A percentile compares a stretch with the other conserved stretches of the same genome.
These are phyloP conservation scores for Hermaeophaga mercurialis DNA, from an alignment of 2,888 invertebrate species.

Conservation along the genomic window DNA sequence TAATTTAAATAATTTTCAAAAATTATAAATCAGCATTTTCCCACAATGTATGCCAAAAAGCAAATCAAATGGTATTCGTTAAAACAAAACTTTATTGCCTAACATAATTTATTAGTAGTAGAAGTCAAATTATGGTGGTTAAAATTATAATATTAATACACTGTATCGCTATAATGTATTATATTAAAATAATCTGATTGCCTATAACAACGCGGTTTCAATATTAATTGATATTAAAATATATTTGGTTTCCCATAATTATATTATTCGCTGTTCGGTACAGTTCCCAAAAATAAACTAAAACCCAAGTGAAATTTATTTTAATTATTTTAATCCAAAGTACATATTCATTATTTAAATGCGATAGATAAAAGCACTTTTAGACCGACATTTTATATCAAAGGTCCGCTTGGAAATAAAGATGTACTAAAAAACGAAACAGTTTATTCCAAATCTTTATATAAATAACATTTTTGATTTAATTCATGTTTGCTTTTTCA, in stretches of 20 bases:
- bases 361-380: too few species aligned
- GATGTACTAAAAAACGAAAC: too few species aligned
- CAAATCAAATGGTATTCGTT: conserved; percentile 1
- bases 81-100: conserved; percentile 6
- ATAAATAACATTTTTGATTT: too few species aligned
- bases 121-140: conserved; percentile 2
- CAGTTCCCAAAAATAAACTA: too few species aligned
- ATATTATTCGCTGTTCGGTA: neutral
- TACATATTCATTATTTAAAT: too few species aligned
- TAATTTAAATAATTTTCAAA: too few species aligned
- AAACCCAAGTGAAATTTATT: too few species aligned
- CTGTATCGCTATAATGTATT: conserved; percentile 2
- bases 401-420: too few species aligned
- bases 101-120: conserved; percentile 7
- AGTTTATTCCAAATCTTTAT: too few species aligned
- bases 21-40: neutral
- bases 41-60: neutral
- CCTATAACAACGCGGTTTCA: neutral
- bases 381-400: too few species aligned
- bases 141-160: conserved; percentile 3
- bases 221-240: conserved; percentile 1
- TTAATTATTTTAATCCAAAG: too few species aligned
- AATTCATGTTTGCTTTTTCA: too few species aligned
- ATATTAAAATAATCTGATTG: conserved; percentile 5
- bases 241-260: conserved; percentile 3